A percentile compares a stretch with the other conserved stretches of the same genome.
phyloP scores from a whole-genome alignment of 2,113 vertebrate species.

The Struthidea cinerea region DNA sequence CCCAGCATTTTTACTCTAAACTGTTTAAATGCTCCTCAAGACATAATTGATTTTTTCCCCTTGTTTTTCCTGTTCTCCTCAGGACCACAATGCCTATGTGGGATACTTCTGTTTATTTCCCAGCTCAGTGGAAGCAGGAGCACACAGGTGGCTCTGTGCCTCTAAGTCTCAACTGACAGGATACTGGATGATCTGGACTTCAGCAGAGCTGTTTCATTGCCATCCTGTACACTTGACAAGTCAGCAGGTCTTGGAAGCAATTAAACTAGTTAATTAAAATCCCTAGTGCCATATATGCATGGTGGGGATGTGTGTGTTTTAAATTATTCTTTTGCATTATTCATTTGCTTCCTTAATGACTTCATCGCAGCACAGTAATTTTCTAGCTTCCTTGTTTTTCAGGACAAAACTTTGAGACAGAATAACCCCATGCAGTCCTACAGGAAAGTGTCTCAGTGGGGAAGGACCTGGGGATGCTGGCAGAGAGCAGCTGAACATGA shows the following conservation, averaged over 20 bases:
- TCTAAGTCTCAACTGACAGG: background rate
- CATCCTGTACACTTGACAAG: background rate
- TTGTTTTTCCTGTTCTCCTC: background rate
- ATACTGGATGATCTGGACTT: background rate
- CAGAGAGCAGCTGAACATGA: background rate
- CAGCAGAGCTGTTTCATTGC: background rate
- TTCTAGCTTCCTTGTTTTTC: background rate
- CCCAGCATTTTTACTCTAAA: background rate
- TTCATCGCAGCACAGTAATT: background rate
- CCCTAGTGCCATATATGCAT: background rate
- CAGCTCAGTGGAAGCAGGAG: background rate
- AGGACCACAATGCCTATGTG: background rate
- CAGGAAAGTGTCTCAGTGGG: background rate
- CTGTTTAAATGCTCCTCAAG: background rate
- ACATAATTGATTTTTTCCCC: background rate
- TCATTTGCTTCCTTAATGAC: background rate
- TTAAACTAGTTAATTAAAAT: background rate
- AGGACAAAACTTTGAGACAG: background rate
- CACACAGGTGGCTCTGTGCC: background rate
- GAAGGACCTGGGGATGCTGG: background rate
- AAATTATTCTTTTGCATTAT: background rate
- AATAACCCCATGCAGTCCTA: background rate
- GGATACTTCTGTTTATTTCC: background rate
- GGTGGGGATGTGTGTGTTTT: rapidly evolving
- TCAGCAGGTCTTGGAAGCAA: background rate